phyloP scores from a whole-genome alignment of 2,113 vertebrate species.

The Tauraco erythrolophus region DNA sequence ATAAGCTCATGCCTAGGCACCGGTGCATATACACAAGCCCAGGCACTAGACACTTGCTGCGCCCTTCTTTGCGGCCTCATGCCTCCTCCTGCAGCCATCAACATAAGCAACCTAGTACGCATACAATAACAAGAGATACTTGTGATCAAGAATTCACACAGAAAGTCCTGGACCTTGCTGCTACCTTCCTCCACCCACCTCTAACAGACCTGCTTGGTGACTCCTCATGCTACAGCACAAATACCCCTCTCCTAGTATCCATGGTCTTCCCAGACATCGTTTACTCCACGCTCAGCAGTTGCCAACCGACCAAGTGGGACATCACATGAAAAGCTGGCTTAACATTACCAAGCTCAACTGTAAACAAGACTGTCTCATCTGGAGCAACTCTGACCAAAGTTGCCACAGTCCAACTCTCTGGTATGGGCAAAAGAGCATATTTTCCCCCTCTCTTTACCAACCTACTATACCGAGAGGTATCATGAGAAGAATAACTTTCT shows the following conservation, averaged over 20 bases:
- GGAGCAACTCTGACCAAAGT: not conserved
- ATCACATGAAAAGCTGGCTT: not conserved
- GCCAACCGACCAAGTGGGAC: not conserved
- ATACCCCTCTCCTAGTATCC: fast-evolving
- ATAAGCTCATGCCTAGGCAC: not conserved
- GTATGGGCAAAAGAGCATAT: not conserved
- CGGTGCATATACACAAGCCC: not conserved
- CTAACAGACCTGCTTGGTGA: not conserved
- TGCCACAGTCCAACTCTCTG: not conserved
- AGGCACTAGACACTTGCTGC: not conserved
- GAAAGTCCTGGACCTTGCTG: not conserved
- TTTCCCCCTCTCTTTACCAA: too few relatives aligned
- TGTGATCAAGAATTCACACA: not conserved
- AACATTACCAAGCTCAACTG: not conserved
- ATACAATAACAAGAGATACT: fast-evolving
- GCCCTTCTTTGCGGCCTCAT: not conserved
- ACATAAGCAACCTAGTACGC: not conserved
- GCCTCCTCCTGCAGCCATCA: not conserved
- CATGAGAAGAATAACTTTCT: not conserved
- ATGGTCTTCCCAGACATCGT: fast-evolving
- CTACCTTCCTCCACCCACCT: not conserved
- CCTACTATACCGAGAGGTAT: not conserved
- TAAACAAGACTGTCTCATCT: not conserved
- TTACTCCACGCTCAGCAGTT: not conserved
- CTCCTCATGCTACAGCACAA: not conserved